phyloP scores from a whole-genome alignment of 2,797 vertebrate genomes.

The Aldrovandia affinis region DNA sequence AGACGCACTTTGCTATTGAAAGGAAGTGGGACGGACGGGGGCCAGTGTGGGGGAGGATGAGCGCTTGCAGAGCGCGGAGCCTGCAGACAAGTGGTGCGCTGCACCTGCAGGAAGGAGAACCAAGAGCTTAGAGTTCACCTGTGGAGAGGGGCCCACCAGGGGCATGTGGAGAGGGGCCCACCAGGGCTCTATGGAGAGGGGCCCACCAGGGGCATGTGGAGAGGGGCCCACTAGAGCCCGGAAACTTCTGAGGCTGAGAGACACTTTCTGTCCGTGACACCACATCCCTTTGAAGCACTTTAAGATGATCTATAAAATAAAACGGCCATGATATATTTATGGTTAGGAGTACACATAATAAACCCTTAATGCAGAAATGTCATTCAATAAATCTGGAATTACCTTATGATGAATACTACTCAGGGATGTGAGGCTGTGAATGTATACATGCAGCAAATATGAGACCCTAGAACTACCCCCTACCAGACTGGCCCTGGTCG shows the following conservation, averaged over 20 bases:
- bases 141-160: too few relatives aligned
- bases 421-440: slow-evolving; percentile 61
- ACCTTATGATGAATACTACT: slow-evolving; percentile 63
- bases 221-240: too few relatives aligned
- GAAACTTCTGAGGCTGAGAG: too few relatives aligned
- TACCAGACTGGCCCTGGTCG: too few relatives aligned
- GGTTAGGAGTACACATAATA: slow-evolving; percentile 55
- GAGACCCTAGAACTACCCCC: background rate
- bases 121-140: background rate
- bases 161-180: too few relatives aligned
- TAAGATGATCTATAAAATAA: slow-evolving; percentile 48
- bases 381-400: slow-evolving; percentile 67
- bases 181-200: too few relatives aligned
- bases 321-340: slow-evolving; percentile 57
- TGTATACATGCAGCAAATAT: slow-evolving; percentile 28
- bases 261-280: too few relatives aligned
- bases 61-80: slow-evolving; percentile 11
- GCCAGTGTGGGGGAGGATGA: background rate
- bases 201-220: too few relatives aligned
- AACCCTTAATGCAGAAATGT: slow-evolving; percentile 62
- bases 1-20: background rate
- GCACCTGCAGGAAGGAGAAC: background rate
- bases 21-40: background rate
- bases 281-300: slow-evolving; percentile 40
- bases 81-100: background rate